These are phyloP conservation scores for Hirtodrosophila alboralis DNA, from an alignment of 2,888 invertebrate species.

Conservation along the genomic window DNA sequence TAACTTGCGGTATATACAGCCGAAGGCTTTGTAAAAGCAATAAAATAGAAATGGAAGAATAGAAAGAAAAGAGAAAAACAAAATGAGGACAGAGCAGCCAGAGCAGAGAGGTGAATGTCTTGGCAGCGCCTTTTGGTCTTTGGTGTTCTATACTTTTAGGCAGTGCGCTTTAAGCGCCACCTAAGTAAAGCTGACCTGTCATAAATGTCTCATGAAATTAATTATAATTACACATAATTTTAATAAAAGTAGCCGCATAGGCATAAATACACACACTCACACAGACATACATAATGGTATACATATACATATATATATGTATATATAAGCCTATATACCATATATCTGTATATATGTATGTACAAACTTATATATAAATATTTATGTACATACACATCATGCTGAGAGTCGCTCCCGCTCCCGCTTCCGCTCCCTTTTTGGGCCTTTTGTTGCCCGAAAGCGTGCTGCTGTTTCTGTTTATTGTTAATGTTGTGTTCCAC, in stretches of 20 bases:
- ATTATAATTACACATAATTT: slow-evolving; percentile 51
- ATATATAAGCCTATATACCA: background rate
- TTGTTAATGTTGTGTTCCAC: slow-evolving; percentile 58
- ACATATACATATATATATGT: slow-evolving; percentile 7
- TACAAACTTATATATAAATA: slow-evolving; percentile 4
- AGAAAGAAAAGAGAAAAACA: background rate
- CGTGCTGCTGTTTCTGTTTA: slow-evolving; percentile 62
- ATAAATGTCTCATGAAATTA: slow-evolving; percentile 45
- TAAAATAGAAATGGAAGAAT: no score
- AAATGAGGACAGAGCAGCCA: slow-evolving; percentile 41
- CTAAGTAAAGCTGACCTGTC: no score
- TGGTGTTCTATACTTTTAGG: slow-evolving; percentile 29
- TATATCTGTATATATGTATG: slow-evolving; percentile 3
- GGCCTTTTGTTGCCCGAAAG: background rate
- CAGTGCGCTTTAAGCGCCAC: slow-evolving; percentile 32
- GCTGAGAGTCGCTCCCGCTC: slow-evolving; percentile 26
- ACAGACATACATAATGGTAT: slow-evolving; percentile 4
- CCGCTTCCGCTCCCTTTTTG: slow-evolving; percentile 12
- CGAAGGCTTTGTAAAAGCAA: no score
- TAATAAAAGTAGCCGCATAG: slow-evolving; percentile 37
- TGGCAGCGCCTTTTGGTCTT: slow-evolving; percentile 5
- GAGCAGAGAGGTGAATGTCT: background rate
- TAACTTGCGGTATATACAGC: slow-evolving; percentile 67
- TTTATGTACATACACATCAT: slow-evolving; percentile 3
- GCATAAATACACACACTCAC: no score